These are phyloP conservation scores for Antheraea mylitta DNA, from an alignment of 1,140 invertebrate genomes.

Conservation along the genomic window DNA sequence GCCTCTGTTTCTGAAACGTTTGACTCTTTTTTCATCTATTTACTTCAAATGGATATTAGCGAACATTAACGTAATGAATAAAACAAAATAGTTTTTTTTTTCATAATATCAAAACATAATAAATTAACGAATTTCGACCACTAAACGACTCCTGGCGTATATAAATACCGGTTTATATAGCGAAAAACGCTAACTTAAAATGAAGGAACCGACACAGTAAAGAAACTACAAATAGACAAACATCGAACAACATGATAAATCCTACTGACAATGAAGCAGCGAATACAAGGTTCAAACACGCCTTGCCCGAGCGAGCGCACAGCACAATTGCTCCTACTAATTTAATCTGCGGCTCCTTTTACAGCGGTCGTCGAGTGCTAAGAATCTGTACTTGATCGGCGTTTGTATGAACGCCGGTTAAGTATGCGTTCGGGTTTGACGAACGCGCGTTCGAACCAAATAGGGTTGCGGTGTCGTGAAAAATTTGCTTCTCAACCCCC, in stretches of 20 bases:
- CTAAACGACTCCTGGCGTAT: not conserved
- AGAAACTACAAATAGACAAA: conserved; percentile 46
- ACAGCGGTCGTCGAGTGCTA: conserved; percentile 59
- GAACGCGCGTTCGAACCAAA: conserved; percentile 58
- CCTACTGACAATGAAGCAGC: conserved; percentile 60
- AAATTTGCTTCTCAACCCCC: conserved; percentile 71
- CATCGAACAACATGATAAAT: conserved; percentile 66
- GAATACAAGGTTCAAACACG: conserved; percentile 45
- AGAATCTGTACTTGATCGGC: conserved; percentile 71
- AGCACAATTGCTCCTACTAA: conserved; percentile 70
- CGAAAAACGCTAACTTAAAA: not conserved
- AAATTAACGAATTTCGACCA: too few relatives aligned
- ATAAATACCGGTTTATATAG: not conserved
- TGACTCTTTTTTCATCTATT: too few relatives aligned
- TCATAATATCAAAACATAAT: too few relatives aligned
- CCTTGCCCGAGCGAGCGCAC: conserved; percentile 18
- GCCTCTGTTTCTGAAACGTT: too few relatives aligned
- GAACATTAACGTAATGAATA: too few relatives aligned
- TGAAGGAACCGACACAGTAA: conserved; percentile 25
- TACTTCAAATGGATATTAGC: too few relatives aligned
- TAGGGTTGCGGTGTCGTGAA: conserved; percentile 66
- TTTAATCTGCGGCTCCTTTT: conserved; percentile 71
- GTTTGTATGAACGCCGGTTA: conserved; percentile 66
- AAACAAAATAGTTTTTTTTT: too few relatives aligned
- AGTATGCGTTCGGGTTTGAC: conserved; percentile 53